A percentile compares a stretch with the other conserved stretches of the same genome.
phyloP scores from a whole-genome alignment of 1,140 invertebrate genomes.

The silkworm (Bombyx mori) region ASM3026992v2 NC_085124.1:495001-495500 shows the following conservation, averaged over 20 bases:
- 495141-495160: slow-evolving; percentile 25
- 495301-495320: not conserved
- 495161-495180: slow-evolving; percentile 37
- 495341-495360: slow-evolving; percentile 14
- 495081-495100: slow-evolving; percentile 39
- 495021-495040: too few relatives aligned
- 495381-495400: slow-evolving; percentile 25
- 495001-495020: too few relatives aligned
- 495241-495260: too few relatives aligned
- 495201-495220: too few relatives aligned
- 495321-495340: slow-evolving; percentile 2
- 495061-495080: slow-evolving; percentile 19
- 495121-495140: slow-evolving; percentile 6
- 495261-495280: too few relatives aligned
- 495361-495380: slow-evolving; percentile 11
- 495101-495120: slow-evolving; percentile 27
- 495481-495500: too few relatives aligned
- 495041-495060: too few relatives aligned
- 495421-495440: slow-evolving; percentile 3
- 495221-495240: too few relatives aligned
- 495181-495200: slow-evolving; percentile 5
- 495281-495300: too few relatives aligned
- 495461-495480: not conserved
- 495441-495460: not conserved
- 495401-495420: slow-evolving; percentile 23